Evolutionary conservation across 1,140 invertebrate genomes (phyloP).

Genomic region (Formica selysi): DNA sequence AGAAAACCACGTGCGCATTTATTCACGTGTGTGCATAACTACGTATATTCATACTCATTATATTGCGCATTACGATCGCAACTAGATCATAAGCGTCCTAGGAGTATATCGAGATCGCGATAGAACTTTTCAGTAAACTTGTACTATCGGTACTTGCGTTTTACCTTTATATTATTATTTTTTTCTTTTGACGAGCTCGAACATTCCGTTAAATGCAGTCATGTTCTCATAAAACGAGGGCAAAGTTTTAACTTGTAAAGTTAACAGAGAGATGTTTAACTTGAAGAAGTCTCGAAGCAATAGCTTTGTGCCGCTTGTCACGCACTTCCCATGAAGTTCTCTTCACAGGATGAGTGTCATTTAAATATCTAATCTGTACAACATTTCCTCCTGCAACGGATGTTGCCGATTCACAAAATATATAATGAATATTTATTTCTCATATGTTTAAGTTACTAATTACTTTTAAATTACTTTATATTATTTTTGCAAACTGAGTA

Average conservation of each 20-base stretch:
- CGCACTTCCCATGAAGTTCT: not conserved
- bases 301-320: not conserved
- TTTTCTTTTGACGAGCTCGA: not conserved
- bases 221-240: not conserved
- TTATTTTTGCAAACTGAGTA: too few relatives aligned
- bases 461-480: not conserved
- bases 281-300: constrained; percentile 11
- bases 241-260: constrained; percentile 25
- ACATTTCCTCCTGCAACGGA: not conserved
- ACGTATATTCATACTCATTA: not conserved
- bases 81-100: not conserved
- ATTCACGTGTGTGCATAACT: not conserved
- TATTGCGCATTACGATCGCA: not conserved
- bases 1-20: not conserved
- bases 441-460: not conserved
- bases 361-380: not conserved
- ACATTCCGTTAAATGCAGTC: too few relatives aligned
- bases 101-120: not conserved
- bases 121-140: not conserved
- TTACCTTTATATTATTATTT: too few relatives aligned
- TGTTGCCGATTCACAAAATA: not conserved
- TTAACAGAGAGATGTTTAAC: not conserved
- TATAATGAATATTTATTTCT: not conserved
- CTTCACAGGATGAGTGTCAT: not conserved
- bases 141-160: not conserved